Percentiles rank a stretch among this genome's conserved stretches.
phyloP scores from a whole-genome alignment of 2,888 invertebrate genomes.

The Pammene aurita region DNA sequence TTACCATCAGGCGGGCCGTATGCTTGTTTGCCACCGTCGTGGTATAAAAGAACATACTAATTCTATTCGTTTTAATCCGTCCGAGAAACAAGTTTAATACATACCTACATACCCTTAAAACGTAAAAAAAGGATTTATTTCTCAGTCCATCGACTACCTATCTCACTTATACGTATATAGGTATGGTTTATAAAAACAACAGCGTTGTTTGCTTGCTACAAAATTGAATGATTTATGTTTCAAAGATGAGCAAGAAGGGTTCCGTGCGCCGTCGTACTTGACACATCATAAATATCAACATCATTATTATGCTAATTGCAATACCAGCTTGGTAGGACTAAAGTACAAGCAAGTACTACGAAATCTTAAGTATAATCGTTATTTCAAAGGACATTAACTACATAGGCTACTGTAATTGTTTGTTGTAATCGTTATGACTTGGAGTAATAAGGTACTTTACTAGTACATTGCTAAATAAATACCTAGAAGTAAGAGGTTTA shows the following conservation, averaged over 20 bases:
- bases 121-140: not conserved
- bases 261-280: conserved; percentile 25
- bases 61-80: no score
- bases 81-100: no score
- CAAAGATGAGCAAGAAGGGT: conserved; percentile 9
- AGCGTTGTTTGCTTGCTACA: conserved; percentile 2
- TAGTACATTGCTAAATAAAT: not conserved
- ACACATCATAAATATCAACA: conserved; percentile 34
- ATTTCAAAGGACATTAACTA: conserved; percentile 9
- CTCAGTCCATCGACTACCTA: not conserved
- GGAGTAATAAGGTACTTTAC: conserved; percentile 4
- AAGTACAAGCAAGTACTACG: conserved; percentile 1
- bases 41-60: no score
- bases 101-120: no score
- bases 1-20: no score
- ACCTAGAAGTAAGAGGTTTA: not conserved
- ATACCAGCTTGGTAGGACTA: conserved; percentile 7
- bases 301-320: conserved; percentile 29
- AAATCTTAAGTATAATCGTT: conserved; percentile 10
- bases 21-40: no score
- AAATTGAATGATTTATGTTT: conserved; percentile 13
- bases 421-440: conserved; percentile 15
- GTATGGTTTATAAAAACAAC: not conserved
- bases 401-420: conserved; percentile 12
- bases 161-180: no score